phyloP scores from a whole-genome alignment of 2,797 vertebrate species.

The Crypturellus tataupa region DNA sequence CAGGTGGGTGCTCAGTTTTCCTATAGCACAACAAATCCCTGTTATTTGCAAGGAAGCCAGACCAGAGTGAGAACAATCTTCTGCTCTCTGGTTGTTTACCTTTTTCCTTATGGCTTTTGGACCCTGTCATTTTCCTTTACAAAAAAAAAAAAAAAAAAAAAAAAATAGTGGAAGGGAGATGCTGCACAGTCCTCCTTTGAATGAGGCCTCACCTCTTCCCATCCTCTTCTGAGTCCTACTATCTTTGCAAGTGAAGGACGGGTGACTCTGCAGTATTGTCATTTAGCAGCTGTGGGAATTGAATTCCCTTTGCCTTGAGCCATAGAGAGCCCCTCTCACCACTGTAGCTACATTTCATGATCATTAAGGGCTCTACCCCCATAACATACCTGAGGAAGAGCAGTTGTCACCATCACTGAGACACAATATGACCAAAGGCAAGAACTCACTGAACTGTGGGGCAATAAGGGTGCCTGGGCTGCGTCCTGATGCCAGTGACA shows the following conservation, averaged over 20 bases:
- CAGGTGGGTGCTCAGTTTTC: not conserved
- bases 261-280: constrained; percentile 52
- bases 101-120: constrained; percentile 6
- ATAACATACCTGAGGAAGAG: not conserved
- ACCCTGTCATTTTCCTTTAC: not conserved
- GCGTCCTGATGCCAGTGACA: not conserved
- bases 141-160: not conserved
- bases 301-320: constrained; percentile 36
- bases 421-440: rapidly evolving
- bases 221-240: constrained; percentile 38
- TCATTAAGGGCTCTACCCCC: constrained; percentile 27
- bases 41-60: not conserved
- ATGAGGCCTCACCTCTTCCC: constrained; percentile 51
- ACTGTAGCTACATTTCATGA: constrained; percentile 22
- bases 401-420: rapidly evolving
- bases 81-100: not conserved
- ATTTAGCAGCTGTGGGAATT: constrained; percentile 35
- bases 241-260: constrained; percentile 55
- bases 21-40: not conserved
- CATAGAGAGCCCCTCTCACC: not conserved
- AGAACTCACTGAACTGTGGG: not conserved
- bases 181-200: not conserved
- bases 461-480: rapidly evolving
- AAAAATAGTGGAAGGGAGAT: not conserved
- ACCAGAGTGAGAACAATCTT: not conserved